Percentiles rank a stretch among this genome's conserved stretches.
Evolutionary conservation across 1,140 invertebrate genomes (phyloP).

Genomic region (Meloidogyne chitwoodi): DNA sequence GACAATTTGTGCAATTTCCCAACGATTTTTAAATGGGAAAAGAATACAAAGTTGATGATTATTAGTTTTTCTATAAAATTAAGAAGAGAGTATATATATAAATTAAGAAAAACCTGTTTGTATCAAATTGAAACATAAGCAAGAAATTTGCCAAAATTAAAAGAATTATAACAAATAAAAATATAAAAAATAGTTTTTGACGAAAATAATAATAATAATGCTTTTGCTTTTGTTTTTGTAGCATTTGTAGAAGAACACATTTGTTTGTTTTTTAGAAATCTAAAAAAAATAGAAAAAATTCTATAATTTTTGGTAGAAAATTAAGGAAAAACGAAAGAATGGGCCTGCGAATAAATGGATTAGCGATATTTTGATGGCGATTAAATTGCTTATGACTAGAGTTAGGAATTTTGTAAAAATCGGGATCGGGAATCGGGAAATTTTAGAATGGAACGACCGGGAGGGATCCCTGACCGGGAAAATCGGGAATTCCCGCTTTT

Average conservation of each 20-base stretch:
- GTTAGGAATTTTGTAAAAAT: no score
- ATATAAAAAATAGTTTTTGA: neutral
- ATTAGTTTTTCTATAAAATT: neutral
- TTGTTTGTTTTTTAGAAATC: neutral
- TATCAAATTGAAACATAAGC: neutral
- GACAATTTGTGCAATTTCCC: slow-evolving; percentile 87
- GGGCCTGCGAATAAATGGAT: no score
- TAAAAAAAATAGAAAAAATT: neutral
- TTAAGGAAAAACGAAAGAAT: no score
- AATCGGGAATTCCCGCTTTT: no score
- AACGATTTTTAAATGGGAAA: slow-evolving; percentile 87
- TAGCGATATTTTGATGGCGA: no score
- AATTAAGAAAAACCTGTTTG: neutral
- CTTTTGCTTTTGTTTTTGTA: neutral
- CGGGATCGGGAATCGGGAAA: no score
- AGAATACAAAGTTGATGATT: slow-evolving; percentile 71
- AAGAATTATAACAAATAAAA: neutral
- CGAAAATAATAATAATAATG: neutral
- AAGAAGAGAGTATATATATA: no score
- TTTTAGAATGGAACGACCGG: no score
- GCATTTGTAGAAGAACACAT: no score
- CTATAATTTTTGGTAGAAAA: neutral
- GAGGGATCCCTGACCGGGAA: no score
- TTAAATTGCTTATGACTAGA: no score
- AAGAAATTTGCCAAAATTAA: neutral